Evolutionary conservation across 2,797 vertebrate genomes (phyloP).

Genomic region (Netta rufina): DNA sequence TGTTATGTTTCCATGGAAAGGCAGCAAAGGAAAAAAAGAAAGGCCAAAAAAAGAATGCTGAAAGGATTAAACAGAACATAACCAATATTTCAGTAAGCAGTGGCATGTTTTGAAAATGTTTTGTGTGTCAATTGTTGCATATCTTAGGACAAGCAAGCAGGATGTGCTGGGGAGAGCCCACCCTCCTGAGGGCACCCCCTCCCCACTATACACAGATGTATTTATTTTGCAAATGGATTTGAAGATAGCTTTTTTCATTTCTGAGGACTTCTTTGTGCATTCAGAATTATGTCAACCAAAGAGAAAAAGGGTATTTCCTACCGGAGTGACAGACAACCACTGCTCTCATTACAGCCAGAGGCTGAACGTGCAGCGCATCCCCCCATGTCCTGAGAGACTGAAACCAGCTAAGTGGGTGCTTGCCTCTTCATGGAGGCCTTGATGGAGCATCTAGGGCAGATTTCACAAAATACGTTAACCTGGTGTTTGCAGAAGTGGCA

Average conservation of each 20-base stretch:
- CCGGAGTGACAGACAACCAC: not conserved
- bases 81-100: not conserved
- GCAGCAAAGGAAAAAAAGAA: constrained; percentile 33
- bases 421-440: not conserved
- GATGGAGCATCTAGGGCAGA: not conserved
- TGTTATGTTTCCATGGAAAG: constrained; percentile 71
- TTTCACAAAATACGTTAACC: not conserved
- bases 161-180: not conserved
- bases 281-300: not conserved
- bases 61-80: constrained; percentile 29
- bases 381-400: not conserved
- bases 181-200: not conserved
- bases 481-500: not conserved
- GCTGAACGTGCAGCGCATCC: not conserved
- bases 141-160: not conserved
- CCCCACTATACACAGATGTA: rapidly evolving
- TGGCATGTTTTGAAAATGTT: not conserved
- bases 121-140: not conserved
- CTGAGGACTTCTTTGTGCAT: not conserved
- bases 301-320: not conserved
- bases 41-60: not conserved
- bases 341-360: not conserved
- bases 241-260: rapidly evolving
- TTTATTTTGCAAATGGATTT: not conserved
- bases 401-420: not conserved